Conservation (phyloP, 1,140 invertebrate genomes). For the Cotesia typhae region DNA sequence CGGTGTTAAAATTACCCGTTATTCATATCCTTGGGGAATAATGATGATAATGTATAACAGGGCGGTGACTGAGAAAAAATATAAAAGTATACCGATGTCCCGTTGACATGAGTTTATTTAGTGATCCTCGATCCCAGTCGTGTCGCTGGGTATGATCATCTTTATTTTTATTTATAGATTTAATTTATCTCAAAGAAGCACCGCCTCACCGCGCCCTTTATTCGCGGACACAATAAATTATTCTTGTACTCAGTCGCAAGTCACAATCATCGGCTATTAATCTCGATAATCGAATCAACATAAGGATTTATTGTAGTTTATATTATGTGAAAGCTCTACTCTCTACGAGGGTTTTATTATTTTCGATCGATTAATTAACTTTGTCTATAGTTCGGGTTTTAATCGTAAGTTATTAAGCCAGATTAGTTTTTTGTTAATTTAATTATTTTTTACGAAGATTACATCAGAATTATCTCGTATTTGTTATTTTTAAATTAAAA, state of each 20-base stretch:
- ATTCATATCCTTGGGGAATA: background rate
- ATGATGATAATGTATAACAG: background rate
- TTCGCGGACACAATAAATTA: slow-evolving; percentile 44
- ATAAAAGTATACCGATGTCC: too few species aligned
- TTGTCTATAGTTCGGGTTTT: background rate
- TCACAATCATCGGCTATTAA: slow-evolving; percentile 45
- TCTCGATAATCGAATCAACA: slow-evolving; percentile 58
- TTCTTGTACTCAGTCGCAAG: slow-evolving; percentile 43
- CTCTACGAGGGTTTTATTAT: slow-evolving; percentile 41
- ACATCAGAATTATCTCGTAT: too few species aligned
- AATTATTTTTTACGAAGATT: too few species aligned
- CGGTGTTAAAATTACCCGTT: slow-evolving; percentile 17
- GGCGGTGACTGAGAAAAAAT: too few species aligned
- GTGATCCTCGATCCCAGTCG: too few species aligned
- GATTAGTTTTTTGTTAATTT: too few species aligned
- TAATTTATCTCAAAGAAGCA: background rate
- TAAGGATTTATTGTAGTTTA: slow-evolving; percentile 38
- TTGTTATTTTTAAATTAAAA: too few species aligned
- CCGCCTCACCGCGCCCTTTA: slow-evolving; percentile 6
- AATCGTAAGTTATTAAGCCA: too few species aligned
- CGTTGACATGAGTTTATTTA: too few species aligned
- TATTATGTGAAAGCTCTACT: slow-evolving; percentile 20
- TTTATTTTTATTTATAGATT: background rate
- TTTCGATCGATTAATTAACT: slow-evolving; percentile 46
- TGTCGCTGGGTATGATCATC: background rate